Conservation (phyloP, 1,140 invertebrate species). For the Aphaenogaster rudis region DNA sequence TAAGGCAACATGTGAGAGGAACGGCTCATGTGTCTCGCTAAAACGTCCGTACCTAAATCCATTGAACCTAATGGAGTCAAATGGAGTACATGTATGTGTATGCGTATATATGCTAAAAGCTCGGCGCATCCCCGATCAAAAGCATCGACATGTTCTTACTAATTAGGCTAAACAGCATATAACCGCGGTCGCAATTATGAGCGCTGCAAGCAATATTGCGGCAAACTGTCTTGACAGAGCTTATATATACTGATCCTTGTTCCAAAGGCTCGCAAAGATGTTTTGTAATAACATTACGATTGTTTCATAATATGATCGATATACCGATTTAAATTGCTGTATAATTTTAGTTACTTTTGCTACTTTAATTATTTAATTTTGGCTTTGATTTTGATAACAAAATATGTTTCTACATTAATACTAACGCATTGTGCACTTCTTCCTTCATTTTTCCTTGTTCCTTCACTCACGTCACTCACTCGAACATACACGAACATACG, state of each 20-base stretch:
- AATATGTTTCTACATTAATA: not conserved
- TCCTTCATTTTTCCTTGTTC: not conserved
- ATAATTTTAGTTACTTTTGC: not conserved
- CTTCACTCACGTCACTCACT: not conserved
- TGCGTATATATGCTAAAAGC: not conserved
- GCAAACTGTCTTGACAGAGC: not conserved
- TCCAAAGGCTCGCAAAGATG: not conserved
- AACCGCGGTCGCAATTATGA: constrained; percentile 23
- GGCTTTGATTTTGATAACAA: not conserved
- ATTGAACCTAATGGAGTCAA: constrained; percentile 67
- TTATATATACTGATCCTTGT: not conserved
- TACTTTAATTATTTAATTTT: not conserved
- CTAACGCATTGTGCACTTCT: not conserved
- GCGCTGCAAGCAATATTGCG: constrained; percentile 7
- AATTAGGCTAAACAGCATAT: constrained; percentile 47
- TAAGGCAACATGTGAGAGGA: not conserved
- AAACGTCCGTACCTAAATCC: constrained; percentile 57
- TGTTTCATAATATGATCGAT: not conserved
- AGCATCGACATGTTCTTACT: constrained; percentile 59
- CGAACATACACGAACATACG: not conserved
- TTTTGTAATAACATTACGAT: not conserved
- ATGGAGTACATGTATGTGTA: constrained; percentile 24
- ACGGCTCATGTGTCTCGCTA: constrained; percentile 22
- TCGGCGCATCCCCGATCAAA: constrained; percentile 26
- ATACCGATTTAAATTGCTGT: not conserved